Conservation (phyloP, 1,140 invertebrate species). For the Scaptomyza hsui region DNA sequence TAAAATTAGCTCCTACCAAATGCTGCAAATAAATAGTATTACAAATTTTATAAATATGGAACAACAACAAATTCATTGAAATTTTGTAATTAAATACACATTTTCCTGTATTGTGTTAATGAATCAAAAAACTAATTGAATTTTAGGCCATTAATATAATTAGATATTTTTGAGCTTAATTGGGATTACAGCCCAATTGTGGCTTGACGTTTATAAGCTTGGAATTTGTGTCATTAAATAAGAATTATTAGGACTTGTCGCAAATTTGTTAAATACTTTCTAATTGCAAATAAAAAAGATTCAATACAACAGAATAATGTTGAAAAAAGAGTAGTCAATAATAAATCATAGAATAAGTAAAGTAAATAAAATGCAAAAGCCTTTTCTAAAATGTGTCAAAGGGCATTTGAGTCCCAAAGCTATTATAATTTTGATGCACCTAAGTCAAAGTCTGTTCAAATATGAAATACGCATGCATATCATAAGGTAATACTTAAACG, state of each 20-base stretch:
- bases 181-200: background rate
- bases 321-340: too few species aligned
- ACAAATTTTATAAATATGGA: too few species aligned
- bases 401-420: background rate
- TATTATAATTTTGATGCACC: conserved; percentile 6
- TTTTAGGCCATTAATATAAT: background rate
- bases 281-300: background rate
- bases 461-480: background rate
- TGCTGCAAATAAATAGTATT: too few species aligned
- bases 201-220: background rate
- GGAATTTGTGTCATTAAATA: conserved; percentile 4
- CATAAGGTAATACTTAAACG: conserved; percentile 10
- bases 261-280: background rate
- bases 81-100: background rate
- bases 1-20: too few species aligned
- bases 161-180: background rate
- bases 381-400: background rate
- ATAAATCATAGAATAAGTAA: background rate
- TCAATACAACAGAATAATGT: too few species aligned
- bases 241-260: conserved; percentile 16
- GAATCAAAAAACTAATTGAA: background rate
- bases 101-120: background rate
- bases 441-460: background rate
- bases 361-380: background rate
- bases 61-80: background rate